Evolutionary conservation across 2,797 vertebrate species (phyloP).

Genomic region (Arctocebus calabarensis): DNA sequence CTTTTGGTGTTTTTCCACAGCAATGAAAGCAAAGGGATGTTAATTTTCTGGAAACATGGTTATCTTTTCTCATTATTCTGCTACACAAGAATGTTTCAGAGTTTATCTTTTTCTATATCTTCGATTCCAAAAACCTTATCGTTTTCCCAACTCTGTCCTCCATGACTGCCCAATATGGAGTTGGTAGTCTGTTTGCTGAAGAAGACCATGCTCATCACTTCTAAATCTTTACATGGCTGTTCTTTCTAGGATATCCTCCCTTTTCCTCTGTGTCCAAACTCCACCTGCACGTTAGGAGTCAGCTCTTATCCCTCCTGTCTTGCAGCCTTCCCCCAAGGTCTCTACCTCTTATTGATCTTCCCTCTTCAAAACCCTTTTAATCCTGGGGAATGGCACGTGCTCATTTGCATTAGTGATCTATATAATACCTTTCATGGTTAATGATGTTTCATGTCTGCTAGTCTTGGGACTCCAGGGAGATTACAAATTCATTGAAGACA

Average conservation of each 20-base stretch:
- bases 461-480: neutral
- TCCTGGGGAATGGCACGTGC: neutral
- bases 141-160: neutral
- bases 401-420: neutral
- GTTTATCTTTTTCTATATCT: neutral
- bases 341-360: neutral
- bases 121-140: neutral
- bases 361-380: neutral
- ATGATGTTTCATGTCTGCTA: neutral
- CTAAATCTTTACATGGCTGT: neutral
- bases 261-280: neutral
- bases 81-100: neutral
- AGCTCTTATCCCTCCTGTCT: neutral
- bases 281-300: neutral
- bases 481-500: constrained; percentile 3
- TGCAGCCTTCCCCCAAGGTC: neutral
- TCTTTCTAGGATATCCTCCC: neutral
- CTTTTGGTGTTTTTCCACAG: neutral
- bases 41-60: neutral
- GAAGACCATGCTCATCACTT: neutral
- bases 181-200: neutral
- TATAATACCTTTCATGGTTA: neutral
- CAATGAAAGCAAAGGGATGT: neutral
- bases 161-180: neutral
- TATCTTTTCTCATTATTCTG: neutral